phyloP scores from a whole-genome alignment of 2,113 vertebrate genomes.

The Saccopteryx leptura region DNA sequence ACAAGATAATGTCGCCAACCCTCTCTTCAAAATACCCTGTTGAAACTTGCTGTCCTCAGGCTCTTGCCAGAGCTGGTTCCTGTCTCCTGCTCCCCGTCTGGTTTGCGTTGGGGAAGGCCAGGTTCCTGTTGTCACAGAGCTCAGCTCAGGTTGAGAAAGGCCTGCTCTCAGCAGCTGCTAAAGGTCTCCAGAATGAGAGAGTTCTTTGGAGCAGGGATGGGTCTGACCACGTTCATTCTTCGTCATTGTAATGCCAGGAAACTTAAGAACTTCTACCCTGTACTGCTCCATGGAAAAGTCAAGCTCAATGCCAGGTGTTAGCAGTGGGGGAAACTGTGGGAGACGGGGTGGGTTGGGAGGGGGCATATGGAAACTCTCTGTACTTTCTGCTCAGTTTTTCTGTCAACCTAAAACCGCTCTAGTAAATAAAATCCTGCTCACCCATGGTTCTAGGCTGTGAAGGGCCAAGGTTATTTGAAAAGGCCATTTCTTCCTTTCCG shows the following conservation, averaged over 20 bases:
- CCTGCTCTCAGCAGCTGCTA: background rate
- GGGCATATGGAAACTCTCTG: background rate
- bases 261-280: background rate
- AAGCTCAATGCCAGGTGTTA: background rate
- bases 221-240: background rate
- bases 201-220: background rate
- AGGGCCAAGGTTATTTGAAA: background rate
- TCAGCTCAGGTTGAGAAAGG: background rate
- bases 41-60: conserved; percentile 78
- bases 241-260: background rate
- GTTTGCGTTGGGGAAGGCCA: conserved; percentile 61
- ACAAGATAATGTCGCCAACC: conserved; percentile 82
- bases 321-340: background rate
- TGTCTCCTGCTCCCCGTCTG: conserved; percentile 55
- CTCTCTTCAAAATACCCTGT: conserved; percentile 80
- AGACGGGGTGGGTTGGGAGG: accelerated
- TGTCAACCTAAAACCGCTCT: background rate
- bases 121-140: background rate
- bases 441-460: background rate
- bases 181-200: background rate
- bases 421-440: background rate
- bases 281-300: background rate
- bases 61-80: conserved; percentile 76
- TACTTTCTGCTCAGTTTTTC: background rate
- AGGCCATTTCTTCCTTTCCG: background rate